Conservation (phyloP, 2,113 vertebrate genomes). For the Silurus asotus region DNA sequence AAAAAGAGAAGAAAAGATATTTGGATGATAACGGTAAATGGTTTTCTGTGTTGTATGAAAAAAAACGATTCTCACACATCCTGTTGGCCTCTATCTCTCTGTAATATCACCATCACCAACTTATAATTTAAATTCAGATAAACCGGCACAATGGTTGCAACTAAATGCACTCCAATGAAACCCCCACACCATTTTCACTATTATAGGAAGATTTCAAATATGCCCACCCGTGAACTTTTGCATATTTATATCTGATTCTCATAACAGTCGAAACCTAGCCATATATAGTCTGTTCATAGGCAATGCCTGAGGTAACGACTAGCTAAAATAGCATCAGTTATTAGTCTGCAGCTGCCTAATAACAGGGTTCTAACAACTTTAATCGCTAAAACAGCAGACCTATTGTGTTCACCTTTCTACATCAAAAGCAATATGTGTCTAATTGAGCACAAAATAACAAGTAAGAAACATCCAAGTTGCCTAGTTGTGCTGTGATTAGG, state of each 20-base stretch:
- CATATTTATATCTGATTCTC: neutral
- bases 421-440: neutral
- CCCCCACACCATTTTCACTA: neutral
- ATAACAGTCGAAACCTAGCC: neutral
- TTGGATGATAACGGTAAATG: conserved; percentile 37
- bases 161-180: neutral
- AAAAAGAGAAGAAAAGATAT: neutral
- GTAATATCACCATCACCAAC: conserved; percentile 41
- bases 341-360: neutral
- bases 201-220: neutral
- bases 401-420: neutral
- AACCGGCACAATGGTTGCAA: conserved; percentile 15
- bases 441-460: no score
- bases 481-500: neutral
- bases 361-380: neutral
- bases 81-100: conserved; percentile 45
- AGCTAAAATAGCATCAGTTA: neutral
- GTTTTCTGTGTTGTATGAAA: conserved; percentile 46
- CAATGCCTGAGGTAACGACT: neutral
- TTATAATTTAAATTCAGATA: neutral
- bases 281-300: neutral
- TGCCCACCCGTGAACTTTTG: neutral
- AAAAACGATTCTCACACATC: conserved; percentile 45
- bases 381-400: neutral
- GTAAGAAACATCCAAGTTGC: neutral